Base-by-base conservation (phyloP, 2,113 vertebrate genomes). In the Beaufortia kweichowensis region DNA sequence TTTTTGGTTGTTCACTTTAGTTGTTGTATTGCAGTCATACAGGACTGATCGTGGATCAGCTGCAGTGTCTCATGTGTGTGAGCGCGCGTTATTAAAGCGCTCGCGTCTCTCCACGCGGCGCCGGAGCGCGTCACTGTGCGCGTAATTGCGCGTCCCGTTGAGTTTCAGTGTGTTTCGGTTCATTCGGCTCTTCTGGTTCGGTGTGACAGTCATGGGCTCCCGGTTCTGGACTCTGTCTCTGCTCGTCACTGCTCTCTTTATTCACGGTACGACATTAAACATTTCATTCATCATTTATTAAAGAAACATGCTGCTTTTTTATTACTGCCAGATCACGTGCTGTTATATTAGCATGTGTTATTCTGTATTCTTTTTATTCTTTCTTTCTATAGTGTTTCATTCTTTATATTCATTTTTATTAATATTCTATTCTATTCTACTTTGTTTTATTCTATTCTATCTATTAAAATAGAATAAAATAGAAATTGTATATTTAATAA, bases 171-270 rank as follows among this genome's bases (percentile, higher is more conserved):
- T 21, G 19, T 2, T 26, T 31, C 10, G 14, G 3, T 3, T n/a
- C 12, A 3, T 24, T 64, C 33, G 33, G 33, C 33, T 31, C 9
- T 33, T 21, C 26, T 12, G 43, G 24, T 1, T 7, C 46, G 46
- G 67, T 56, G 50, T 53, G 28, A 23, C 33, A 1, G 21, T 71
- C 31, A 71, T 71, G 69, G 23, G 69, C 23, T 71, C 53, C 21
- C 23, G 69, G 31, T 53, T 31, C 26, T 43, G 67, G 67, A 55
- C 66, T 33, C 50, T 69, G 48, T 4, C 6, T 57, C 53, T 71
- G 53, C 14, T 71, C 50, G 3, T 14, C 69, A 53, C 53, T 6
- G 53, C 53, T 5, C 69, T 71, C 21, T 53, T 71, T 33, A 6
- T 71, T 1, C 69, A 71, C 53, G 69, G 69, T 71, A 41, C n/a